phyloP scores from a whole-genome alignment of 2,888 invertebrate species.

The Hypsopygia costalis region DNA sequence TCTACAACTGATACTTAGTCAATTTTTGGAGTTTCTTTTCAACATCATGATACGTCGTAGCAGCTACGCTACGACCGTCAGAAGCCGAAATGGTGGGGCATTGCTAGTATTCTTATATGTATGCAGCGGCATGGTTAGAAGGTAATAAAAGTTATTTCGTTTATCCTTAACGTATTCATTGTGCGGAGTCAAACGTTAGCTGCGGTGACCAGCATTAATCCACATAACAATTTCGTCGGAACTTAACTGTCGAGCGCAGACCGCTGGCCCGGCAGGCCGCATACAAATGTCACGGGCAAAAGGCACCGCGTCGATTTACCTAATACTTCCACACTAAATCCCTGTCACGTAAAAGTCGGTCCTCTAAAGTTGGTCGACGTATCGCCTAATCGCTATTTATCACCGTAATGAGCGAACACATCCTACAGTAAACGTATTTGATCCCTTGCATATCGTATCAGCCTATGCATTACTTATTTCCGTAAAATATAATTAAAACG shows the following conservation, averaged over 20 bases:
- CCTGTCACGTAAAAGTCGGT: conserved; percentile 35
- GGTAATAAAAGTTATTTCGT: conserved; percentile 1
- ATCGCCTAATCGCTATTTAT: conserved; percentile 4
- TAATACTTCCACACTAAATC: conserved; percentile 37
- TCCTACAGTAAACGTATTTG: conserved; percentile 5
- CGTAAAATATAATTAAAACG: not conserved
- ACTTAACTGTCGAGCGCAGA: conserved; percentile 50
- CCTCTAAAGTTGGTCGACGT: not conserved
- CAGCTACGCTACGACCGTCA: too few species aligned
- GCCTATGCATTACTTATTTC: not conserved
- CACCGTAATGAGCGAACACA: conserved; percentile 3
- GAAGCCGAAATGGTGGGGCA: too few species aligned
- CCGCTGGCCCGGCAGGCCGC: conserved; percentile 25
- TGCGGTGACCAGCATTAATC: conserved; percentile 28
- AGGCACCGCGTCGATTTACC: conserved; percentile 41
- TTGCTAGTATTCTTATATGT: too few species aligned
- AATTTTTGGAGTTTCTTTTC: too few species aligned
- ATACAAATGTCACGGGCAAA: conserved; percentile 55
- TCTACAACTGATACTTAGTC: too few species aligned
- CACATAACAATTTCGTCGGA: conserved; percentile 62
- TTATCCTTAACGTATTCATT: conserved; percentile 3
- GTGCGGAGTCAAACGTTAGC: conserved; percentile 12
- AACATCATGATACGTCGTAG: too few species aligned
- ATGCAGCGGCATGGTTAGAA: not conserved
- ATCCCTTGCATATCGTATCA: conserved; percentile 6